A percentile compares a stretch with the other conserved stretches of the same genome.
Evolutionary conservation across 2,113 vertebrate genomes (phyloP).

Genomic region (Smithornis capensis): DNA sequence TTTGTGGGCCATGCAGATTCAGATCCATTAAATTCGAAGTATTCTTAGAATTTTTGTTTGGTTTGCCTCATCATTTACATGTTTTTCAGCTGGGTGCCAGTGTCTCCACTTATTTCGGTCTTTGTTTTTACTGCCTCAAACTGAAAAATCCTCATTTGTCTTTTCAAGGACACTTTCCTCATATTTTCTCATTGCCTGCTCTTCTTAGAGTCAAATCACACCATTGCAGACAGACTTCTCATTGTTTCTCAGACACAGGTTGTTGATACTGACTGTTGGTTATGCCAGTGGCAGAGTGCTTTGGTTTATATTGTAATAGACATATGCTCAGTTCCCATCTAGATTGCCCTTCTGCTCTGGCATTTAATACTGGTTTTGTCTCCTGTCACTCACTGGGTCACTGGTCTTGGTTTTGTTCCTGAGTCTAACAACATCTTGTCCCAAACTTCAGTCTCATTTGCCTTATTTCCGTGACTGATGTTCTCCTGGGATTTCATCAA

Average conservation of each 20-base stretch:
- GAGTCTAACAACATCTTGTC: not conserved
- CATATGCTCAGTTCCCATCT: not conserved
- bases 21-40: not conserved
- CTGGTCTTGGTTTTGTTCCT: not conserved
- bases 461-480: not conserved
- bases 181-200: not conserved
- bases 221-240: not conserved
- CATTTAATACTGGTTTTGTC: not conserved
- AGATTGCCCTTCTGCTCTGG: not conserved
- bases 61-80: not conserved
- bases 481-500: not conserved
- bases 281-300: not conserved
- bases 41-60: not conserved
- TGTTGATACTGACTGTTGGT: not conserved
- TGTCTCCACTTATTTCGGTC: not conserved
- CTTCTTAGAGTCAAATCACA: not conserved
- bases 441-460: not conserved
- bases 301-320: not conserved
- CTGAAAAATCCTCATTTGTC: not conserved
- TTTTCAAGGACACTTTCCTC: not conserved
- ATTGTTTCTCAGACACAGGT: not conserved
- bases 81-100: not conserved
- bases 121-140: not conserved
- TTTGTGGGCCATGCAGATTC: not conserved
- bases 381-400: not conserved